Evolutionary conservation across 2,888 invertebrate genomes (phyloP).

Genomic region (Diogma glabrata): DNA sequence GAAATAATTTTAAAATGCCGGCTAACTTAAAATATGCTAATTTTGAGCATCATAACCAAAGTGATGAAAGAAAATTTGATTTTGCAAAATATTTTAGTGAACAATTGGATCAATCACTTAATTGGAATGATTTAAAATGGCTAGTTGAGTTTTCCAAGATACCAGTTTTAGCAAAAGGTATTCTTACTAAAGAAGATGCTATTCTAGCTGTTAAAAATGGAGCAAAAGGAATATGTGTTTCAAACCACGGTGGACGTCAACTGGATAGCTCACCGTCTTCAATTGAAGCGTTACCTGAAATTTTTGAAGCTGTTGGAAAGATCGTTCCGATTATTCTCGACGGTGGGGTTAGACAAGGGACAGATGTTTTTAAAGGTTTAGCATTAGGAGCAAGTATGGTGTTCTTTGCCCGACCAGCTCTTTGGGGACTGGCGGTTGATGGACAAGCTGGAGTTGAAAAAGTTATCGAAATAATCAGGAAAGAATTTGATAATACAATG

Average conservation of each 20-base stretch:
- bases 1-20: constrained; percentile 75
- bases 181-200: constrained; percentile 80
- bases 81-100: constrained; percentile 64
- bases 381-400: constrained; percentile 86
- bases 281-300: constrained; percentile 75
- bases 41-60: constrained; percentile 46
- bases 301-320: constrained; percentile 57
- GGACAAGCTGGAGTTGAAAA: constrained; percentile 68
- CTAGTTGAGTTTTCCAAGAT: constrained; percentile 62
- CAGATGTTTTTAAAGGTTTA: constrained; percentile 81
- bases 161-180: constrained; percentile 77
- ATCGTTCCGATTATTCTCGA: constrained; percentile 73
- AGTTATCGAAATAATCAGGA: constrained; percentile 57
- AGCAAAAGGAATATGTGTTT: constrained; percentile 72
- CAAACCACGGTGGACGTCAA: constrained; percentile 90
- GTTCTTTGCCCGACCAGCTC: constrained; percentile 72
- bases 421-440: constrained; percentile 71
- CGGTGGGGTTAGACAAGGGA: constrained; percentile 73
- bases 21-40: constrained; percentile 72
- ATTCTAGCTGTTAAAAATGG: constrained; percentile 59
- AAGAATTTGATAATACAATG: constrained; percentile 65
- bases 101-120: constrained; percentile 67
- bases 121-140: constrained; percentile 82
- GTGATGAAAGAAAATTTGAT: constrained; percentile 46
- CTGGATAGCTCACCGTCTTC: constrained; percentile 50